These are phyloP conservation scores for Sphyrna mokarran DNA, from an alignment of 2,113 vertebrate species.

Conservation along the genomic window DNA sequence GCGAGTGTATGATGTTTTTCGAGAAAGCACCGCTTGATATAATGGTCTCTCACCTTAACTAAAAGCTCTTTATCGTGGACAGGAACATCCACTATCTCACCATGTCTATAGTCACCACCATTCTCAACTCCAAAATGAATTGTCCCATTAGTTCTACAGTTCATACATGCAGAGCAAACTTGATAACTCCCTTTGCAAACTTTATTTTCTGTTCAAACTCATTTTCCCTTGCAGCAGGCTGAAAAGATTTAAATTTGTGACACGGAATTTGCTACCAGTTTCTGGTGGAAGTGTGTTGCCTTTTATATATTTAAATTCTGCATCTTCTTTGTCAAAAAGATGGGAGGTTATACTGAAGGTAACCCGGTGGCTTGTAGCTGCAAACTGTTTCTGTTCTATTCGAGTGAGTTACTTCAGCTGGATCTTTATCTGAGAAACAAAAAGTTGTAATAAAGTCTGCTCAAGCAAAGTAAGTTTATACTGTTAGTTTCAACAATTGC, in stretches of 20 bases:
- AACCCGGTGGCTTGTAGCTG: not conserved
- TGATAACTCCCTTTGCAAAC: conserved; percentile 49
- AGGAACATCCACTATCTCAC: conserved; percentile 61
- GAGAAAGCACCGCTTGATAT: conserved; percentile 56
- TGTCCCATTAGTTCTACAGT: conserved; percentile 58
- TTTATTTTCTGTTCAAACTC: conserved; percentile 44
- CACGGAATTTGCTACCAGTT: conserved; percentile 54
- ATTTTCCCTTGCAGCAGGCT: conserved; percentile 39
- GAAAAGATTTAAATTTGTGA: conserved; percentile 57
- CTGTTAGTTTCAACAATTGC: not conserved
- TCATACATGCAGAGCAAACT: conserved; percentile 59
- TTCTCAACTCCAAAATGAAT: conserved; percentile 60
- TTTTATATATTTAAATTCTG: not conserved
- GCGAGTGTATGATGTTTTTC: conserved; percentile 46
- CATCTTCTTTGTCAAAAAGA: conserved; percentile 16
- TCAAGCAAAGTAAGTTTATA: not conserved
- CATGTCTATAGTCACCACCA: conserved; percentile 48
- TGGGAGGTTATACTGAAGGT: conserved; percentile 9
- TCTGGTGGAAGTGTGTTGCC: conserved; percentile 42
- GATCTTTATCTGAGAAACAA: not conserved
- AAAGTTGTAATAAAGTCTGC: not conserved
- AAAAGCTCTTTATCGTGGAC: conserved; percentile 56
- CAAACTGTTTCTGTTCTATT: not conserved
- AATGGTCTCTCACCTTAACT: conserved; percentile 53
- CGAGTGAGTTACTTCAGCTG: not conserved